Evolutionary conservation across 2,113 vertebrate genomes (phyloP).

Genomic region (Caracal caracal): DNA sequence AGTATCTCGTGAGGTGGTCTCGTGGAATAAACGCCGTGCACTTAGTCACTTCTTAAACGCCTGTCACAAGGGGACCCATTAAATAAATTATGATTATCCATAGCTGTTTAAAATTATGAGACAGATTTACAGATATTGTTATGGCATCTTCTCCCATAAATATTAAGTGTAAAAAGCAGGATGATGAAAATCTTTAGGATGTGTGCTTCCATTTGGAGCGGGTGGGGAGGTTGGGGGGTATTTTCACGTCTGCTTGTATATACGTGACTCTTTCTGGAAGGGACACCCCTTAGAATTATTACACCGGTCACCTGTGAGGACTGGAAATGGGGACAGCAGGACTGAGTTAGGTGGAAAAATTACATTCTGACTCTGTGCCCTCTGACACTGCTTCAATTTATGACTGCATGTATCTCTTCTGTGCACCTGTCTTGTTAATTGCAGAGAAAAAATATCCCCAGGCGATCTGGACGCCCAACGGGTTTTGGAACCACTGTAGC

Average conservation of each 20-base stretch:
- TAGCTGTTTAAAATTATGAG: background rate
- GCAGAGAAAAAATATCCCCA: no score
- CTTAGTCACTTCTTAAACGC: background rate
- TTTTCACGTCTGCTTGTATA: rapidly evolving
- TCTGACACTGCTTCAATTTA: background rate
- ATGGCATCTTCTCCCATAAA: background rate
- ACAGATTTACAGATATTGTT: background rate
- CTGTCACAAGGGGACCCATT: background rate
- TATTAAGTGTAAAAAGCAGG: background rate
- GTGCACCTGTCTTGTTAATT: background rate
- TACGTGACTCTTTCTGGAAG: background rate
- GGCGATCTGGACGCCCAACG: background rate
- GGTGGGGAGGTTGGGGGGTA: rapidly evolving
- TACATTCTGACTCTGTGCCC: background rate
- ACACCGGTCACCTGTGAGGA: no score
- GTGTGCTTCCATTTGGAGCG: background rate
- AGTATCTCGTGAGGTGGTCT: background rate
- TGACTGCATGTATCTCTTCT: rapidly evolving
- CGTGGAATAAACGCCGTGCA: background rate
- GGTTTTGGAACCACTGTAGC: background rate
- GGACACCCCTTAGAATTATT: background rate
- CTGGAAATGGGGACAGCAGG: background rate
- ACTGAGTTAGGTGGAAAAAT: background rate
- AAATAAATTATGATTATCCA: background rate
- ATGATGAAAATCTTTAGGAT: no score